Evolutionary conservation across 2,888 invertebrate genomes (phyloP).

Genomic region (Lasioglossum oenotherae): DNA sequence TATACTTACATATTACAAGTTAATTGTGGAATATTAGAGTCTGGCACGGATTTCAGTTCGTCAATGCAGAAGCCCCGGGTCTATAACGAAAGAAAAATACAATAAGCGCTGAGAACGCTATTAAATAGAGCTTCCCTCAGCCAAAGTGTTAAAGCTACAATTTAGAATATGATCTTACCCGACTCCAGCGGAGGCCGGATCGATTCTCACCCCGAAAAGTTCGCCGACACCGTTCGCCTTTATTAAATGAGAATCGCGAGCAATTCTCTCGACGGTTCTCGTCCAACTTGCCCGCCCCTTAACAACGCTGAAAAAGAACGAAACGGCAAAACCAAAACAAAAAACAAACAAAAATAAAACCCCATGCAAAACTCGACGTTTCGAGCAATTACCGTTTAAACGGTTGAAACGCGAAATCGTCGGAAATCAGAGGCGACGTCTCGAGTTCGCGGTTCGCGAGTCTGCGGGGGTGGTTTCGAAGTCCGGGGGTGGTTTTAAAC

Average conservation of each 20-base stretch:
- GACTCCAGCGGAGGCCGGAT: background rate
- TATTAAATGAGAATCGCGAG: constrained; percentile 5
- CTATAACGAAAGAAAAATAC: background rate
- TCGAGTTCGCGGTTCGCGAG: constrained; percentile 43
- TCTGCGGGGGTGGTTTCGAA: constrained; percentile 30
- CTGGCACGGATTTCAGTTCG: background rate
- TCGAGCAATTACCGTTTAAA: constrained; percentile 5
- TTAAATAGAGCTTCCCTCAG: background rate
- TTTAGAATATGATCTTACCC: background rate
- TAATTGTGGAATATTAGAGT: background rate
- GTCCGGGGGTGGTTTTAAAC: constrained; percentile 51
- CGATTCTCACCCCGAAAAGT: background rate
- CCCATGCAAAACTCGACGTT: background rate
- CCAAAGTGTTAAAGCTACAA: background rate
- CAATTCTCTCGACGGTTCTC: background rate
- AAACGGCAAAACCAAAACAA: background rate
- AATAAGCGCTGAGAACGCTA: background rate
- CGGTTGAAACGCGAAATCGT: constrained; percentile 26
- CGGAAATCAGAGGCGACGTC: constrained; percentile 62
- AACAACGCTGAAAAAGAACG: background rate
- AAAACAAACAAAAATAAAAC: background rate
- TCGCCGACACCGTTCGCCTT: constrained; percentile 2
- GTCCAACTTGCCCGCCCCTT: background rate
- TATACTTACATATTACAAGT: no score
- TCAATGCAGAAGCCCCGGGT: background rate